Conservation (phyloP, 2,113 vertebrate species). For the Raja brachyura region DNA sequence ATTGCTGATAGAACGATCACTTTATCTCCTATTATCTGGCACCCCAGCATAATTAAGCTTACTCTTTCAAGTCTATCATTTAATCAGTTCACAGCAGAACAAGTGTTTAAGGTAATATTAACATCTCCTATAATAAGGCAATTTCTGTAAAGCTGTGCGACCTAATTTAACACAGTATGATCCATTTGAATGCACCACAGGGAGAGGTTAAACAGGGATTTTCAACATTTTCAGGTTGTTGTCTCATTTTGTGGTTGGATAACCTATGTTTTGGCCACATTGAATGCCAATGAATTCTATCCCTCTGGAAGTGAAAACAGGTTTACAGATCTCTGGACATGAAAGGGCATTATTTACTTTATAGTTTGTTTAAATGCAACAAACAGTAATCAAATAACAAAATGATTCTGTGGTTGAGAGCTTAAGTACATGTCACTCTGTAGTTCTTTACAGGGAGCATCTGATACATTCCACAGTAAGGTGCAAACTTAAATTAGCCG, state of each 20-base stretch:
- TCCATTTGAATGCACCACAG: neutral
- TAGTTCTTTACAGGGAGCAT: neutral
- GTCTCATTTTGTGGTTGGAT: neutral
- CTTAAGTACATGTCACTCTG: neutral
- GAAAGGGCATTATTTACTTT: neutral
- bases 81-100: conserved; percentile 5
- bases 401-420: neutral
- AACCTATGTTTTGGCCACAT: neutral
- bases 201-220: neutral
- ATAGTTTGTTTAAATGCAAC: neutral
- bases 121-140: neutral
- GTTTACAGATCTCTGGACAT: neutral
- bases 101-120: neutral
- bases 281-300: neutral
- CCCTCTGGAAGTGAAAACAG: neutral
- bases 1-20: neutral
- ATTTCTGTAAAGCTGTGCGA: neutral
- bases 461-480: neutral
- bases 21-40: neutral
- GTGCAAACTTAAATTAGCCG: neutral
- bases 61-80: neutral
- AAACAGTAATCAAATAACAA: neutral
- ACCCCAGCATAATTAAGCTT: neutral
- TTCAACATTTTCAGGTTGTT: neutral
- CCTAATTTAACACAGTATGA: conserved; percentile 16